Evolutionary conservation across 2,797 vertebrate genomes (phyloP).

Genomic region (Graptemys geographica): DNA sequence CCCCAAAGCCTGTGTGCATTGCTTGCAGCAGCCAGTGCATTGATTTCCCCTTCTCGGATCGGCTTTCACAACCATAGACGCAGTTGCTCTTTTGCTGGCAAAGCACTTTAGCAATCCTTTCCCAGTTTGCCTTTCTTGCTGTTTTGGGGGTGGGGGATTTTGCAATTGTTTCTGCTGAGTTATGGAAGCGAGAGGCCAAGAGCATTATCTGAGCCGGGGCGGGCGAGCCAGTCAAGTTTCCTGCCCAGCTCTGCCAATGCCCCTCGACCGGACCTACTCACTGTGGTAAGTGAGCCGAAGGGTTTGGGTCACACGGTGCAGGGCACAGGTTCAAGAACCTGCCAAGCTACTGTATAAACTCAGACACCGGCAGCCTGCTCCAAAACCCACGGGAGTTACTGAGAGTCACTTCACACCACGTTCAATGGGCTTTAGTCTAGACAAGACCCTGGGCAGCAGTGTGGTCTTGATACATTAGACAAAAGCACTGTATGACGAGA

Average conservation of each 20-base stretch:
- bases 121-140: neutral
- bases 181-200: conserved; percentile 14
- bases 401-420: neutral
- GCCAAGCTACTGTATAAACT: neutral
- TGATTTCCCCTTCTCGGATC: conserved; percentile 47
- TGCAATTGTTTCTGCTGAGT: conserved; percentile 48
- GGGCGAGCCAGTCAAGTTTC: neutral
- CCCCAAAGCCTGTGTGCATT: conserved; percentile 30
- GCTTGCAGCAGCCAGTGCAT: conserved; percentile 40
- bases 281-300: neutral
- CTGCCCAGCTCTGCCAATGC: neutral
- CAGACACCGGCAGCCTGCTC: neutral
- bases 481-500: neutral
- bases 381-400: neutral
- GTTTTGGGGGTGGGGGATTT: neutral
- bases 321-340: neutral
- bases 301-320: neutral
- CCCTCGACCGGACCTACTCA: neutral
- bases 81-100: conserved; percentile 46
- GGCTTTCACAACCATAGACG: neutral
- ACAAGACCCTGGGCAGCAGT: neutral
- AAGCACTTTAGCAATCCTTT: conserved; percentile 47
- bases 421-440: neutral
- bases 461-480: neutral
- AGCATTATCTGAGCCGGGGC: fast-evolving